Evolutionary conservation across 1,140 invertebrate genomes (phyloP), one percentile per base, ranked within the genome.

Genomic region (Phymastichus coffea): DNA sequence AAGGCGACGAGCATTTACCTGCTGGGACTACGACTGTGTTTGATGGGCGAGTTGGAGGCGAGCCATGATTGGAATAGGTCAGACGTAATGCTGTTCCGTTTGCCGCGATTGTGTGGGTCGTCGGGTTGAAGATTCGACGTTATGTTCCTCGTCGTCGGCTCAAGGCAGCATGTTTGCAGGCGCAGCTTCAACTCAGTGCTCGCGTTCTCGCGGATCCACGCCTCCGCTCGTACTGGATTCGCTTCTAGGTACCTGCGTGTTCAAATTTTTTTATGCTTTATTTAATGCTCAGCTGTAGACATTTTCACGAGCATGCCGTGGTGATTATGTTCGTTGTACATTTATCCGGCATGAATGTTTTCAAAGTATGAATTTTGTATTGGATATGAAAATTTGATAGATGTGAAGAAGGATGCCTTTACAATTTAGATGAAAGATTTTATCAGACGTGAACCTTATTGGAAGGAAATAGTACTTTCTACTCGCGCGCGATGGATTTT

Each of bases 41-140:
- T 83, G 43, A 86, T 83, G 2, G 88, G 88, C 8, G 77, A 84
- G 56, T 87, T 89, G 25, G 86, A 85, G 15, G 88, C 84, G 69
- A 92, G 79, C 90, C 90, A 92, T 49, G 87, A 82, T 69, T 93
- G 90, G 72, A 93, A 92, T 38, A 93, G 80, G 70, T 94, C 91
- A 43, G 89, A 91, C 7, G 90, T 92, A 30, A 93, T 88, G 40
- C 90, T 93, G 56, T 90, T 89, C 41, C 89, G 82, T 60, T 80
- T 80, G 30, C 65, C 70, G 22, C 69, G 62, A 14, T 47, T 67
- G 74, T 53, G 9, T 70, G 33, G 12, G 51, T 87, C 54, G 20
- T 54, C 43, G 26, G 37, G 53, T 9, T 81, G 70, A 19, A 74
- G 54, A 57, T 64, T 77, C 1, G 80, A 74, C n/a, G 78, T 74